A percentile compares a stretch with the other conserved stretches of the same genome.
These are phyloP conservation scores for Eonycteris spelaea DNA, from an alignment of 2,113 vertebrate genomes.

Conservation along the genomic window DNA sequence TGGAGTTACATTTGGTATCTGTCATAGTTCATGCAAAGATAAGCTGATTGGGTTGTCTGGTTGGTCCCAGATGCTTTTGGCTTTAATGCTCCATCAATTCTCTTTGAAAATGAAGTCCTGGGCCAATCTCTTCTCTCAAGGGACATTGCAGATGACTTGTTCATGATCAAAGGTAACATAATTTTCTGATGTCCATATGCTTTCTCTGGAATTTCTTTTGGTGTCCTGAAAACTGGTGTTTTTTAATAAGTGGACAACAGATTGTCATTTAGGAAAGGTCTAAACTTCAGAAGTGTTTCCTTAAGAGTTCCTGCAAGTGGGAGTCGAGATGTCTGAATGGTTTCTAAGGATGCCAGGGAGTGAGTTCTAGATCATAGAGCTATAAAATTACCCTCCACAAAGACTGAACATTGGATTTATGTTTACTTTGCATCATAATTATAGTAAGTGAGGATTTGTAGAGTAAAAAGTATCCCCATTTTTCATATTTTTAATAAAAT, in stretches of 20 bases:
- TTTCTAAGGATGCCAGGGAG: neutral
- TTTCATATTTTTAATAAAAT: neutral
- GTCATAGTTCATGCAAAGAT: slow-evolving; percentile 62
- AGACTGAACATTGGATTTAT: neutral
- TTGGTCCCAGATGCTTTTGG: slow-evolving; percentile 61
- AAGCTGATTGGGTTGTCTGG: slow-evolving; percentile 59
- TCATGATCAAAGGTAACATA: slow-evolving; percentile 62
- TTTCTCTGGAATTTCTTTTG: slow-evolving; percentile 59
- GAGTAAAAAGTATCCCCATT: neutral
- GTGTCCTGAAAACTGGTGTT: slow-evolving; percentile 1
- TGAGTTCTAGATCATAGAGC: neutral
- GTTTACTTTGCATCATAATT: neutral
- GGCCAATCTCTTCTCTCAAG: slow-evolving; percentile 48
- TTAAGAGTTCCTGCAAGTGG: neutral
- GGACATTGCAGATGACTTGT: slow-evolving; percentile 9
- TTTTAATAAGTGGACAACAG: neutral
- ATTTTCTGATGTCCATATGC: slow-evolving; percentile 57
- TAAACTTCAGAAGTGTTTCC: slow-evolving; percentile 5
- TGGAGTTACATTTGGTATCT: slow-evolving; percentile 64
- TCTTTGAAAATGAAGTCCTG: slow-evolving; percentile 65
- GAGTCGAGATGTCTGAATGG: neutral
- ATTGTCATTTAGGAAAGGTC: neutral
- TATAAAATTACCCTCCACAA: neutral
- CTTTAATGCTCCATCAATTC: slow-evolving; percentile 71
- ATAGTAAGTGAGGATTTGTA: neutral